phyloP scores from a whole-genome alignment of 92 coral and sea anemone genomes.

The Bergia sp. region DNA sequence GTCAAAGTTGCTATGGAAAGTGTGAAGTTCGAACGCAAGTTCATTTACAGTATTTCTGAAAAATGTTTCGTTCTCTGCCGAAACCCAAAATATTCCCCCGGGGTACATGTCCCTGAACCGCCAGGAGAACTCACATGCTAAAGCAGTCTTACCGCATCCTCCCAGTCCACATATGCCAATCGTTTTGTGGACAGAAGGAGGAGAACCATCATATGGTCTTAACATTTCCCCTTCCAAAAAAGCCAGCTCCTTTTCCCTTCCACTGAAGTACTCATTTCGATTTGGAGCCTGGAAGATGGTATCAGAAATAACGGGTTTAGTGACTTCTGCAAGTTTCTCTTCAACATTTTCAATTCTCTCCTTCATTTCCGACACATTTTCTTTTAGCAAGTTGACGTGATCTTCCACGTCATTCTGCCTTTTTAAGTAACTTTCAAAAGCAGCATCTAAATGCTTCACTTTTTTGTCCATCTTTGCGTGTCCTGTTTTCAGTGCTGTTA shows the following conservation, averaged over 20 bases:
- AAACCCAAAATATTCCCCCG: slow-evolving; percentile 60
- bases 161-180: slow-evolving; percentile 58
- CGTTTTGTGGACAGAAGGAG: neutral
- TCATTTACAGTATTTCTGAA: slow-evolving; percentile 39
- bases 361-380: neutral
- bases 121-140: slow-evolving; percentile 58
- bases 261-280: slow-evolving; percentile 57
- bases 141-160: slow-evolving; percentile 66
- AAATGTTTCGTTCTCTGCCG: slow-evolving; percentile 53
- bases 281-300: slow-evolving; percentile 43
- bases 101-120: slow-evolving; percentile 32
- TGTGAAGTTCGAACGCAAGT: slow-evolving; percentile 10
- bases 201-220: neutral
- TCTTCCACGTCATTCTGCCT: no score
- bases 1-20: slow-evolving; percentile 18
- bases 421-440: no score
- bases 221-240: neutral
- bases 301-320: no score
- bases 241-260: slow-evolving; percentile 41
- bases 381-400: no score
- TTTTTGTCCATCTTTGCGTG: no score
- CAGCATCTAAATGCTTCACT: no score
- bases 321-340: neutral
- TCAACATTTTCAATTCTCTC: slow-evolving; percentile 2
- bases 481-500: no score